Evolutionary conservation across 2,797 vertebrate species (phyloP), one percentile per base, ranked within the genome.

Genomic region (Sebastolobus alascanus): DNA sequence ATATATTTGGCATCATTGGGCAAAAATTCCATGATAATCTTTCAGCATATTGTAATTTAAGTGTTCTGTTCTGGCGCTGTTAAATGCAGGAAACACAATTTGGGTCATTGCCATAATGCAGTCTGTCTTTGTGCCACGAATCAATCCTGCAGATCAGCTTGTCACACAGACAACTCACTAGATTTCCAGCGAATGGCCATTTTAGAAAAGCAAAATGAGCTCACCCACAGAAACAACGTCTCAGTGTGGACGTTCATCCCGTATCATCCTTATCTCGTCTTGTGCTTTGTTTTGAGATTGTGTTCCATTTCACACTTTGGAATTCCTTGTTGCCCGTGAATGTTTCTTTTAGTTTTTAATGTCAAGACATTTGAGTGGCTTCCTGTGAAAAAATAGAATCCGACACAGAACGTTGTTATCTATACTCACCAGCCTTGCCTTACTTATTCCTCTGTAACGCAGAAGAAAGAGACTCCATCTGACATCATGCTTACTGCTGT

Each of bases 361-460:
- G 65, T 68, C 40, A 61, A 74, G 65, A 50, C 60, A 61, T 50
- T 65, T 60, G 20, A 56, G 61, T 55, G 22, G 8, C 8, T 69
- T 55, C 9, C 6, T 31, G 43, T 75, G 20, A 71, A 40, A 70
- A 25, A 69, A 69, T 50, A 55, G 1, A 72, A 77, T 84, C 68
- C 0, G 11, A 54, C 40, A 84, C 58, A 63, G 55, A 79, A 56
- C 29, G 46, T 54, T 54, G 78, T 68, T 73, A 86, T 64, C 55
- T 73, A 1, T 14, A 29, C 43, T 55, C n/a, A 2, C 33, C 83
- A 64, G 54, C 27, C 59, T 59, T 27, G 31, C 54, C 54, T 68
- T 7, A 8, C 22, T 75, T 61, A 35, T 74, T 55, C 65, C 5
- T 12, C 40, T 43, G 18, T 70, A 52, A 35, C 3, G 13, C 55